phyloP scores from a whole-genome alignment of 2,113 vertebrate genomes.

The Rhinopomastus cyanomelas region DNA sequence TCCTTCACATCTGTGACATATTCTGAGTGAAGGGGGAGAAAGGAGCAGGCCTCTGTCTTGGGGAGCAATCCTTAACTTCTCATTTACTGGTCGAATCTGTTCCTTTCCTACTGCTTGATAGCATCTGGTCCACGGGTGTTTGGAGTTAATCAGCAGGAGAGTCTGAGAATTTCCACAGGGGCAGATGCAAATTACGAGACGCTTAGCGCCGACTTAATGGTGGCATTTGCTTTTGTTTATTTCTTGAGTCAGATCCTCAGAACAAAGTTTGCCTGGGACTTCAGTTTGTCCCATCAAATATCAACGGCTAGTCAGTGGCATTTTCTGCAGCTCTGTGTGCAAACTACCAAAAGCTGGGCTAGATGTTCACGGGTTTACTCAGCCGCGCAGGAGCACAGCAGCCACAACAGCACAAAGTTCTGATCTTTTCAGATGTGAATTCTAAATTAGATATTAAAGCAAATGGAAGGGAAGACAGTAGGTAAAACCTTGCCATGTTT shows the following conservation, averaged over 20 bases:
- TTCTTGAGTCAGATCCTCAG: background rate
- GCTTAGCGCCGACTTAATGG: background rate
- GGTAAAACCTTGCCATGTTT: background rate
- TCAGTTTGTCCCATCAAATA: background rate
- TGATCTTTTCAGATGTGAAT: background rate
- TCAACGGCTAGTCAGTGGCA: background rate
- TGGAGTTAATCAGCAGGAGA: background rate
- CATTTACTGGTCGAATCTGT: background rate
- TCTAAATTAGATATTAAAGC: background rate
- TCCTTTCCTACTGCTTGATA: background rate
- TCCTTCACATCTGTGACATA: background rate
- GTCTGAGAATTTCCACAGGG: background rate
- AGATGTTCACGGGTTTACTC: background rate
- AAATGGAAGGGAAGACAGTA: background rate
- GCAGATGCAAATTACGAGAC: background rate
- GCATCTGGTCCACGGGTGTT: background rate
- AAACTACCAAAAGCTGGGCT: background rate
- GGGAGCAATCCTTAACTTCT: background rate
- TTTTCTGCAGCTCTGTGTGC: background rate
- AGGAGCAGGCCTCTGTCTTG: background rate
- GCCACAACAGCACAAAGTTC: background rate
- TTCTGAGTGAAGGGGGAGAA: background rate
- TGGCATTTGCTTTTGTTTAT: background rate
- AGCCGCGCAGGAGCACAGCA: background rate
- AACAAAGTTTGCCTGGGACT: rapidly evolving